Evolutionary conservation across 2,113 vertebrate species (phyloP).

Genomic region (Sebastes fasciatus): DNA sequence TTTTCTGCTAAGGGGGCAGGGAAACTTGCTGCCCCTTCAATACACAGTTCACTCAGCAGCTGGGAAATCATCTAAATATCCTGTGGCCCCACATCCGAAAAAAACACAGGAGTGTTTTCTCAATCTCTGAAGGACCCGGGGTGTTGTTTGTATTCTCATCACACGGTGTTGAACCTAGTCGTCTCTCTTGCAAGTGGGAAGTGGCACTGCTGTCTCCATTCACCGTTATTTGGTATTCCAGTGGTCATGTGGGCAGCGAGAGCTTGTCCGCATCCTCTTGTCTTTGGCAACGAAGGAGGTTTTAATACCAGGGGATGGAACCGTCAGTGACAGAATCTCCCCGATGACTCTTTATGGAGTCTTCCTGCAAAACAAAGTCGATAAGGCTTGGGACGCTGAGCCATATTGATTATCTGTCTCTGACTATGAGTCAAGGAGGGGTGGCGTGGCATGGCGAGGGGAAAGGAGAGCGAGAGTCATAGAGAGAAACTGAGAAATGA

Average conservation of each 20-base stretch:
- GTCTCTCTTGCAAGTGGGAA: slow-evolving; percentile 55
- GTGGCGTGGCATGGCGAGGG: slow-evolving; percentile 27
- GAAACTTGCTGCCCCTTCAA: not conserved
- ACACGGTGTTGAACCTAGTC: slow-evolving; percentile 32
- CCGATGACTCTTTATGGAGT: slow-evolving; percentile 82
- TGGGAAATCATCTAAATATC: slow-evolving; percentile 49
- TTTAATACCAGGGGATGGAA: slow-evolving; percentile 71
- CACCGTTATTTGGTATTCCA: slow-evolving; percentile 65
- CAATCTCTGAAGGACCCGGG: slow-evolving; percentile 21
- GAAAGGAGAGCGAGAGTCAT: slow-evolving; percentile 30
- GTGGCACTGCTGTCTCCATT: slow-evolving; percentile 49
- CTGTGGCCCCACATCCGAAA: slow-evolving; percentile 19
- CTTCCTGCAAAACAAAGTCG: slow-evolving; percentile 85
- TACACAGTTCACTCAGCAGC: not conserved
- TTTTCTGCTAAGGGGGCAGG: not conserved
- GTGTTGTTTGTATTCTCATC: slow-evolving; percentile 57
- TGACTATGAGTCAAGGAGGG: slow-evolving; percentile 64
- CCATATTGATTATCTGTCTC: slow-evolving; percentile 84
- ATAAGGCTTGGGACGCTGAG: slow-evolving; percentile 77
- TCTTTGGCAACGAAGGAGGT: slow-evolving; percentile 51
- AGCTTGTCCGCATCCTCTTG: slow-evolving; percentile 38
- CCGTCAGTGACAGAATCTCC: slow-evolving; percentile 79
- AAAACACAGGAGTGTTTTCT: slow-evolving; percentile 28
- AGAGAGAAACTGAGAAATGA: slow-evolving; percentile 27
- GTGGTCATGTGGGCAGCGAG: not conserved